These are phyloP conservation scores for Atta texana DNA, from an alignment of 1,140 invertebrate species.

Conservation along the genomic window DNA sequence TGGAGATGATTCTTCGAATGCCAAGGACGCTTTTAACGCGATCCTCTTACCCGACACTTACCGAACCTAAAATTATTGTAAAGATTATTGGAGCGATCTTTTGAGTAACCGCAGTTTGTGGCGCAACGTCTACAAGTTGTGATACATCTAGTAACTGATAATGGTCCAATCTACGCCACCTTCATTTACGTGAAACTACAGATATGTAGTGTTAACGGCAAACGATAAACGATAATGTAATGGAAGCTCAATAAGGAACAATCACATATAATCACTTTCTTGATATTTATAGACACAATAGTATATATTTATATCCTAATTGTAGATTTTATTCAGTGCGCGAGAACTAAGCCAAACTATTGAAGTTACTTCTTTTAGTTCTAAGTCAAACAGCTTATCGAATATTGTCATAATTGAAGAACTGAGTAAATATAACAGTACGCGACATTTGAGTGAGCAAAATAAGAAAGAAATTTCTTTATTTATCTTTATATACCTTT, in stretches of 20 bases:
- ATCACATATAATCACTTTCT: not conserved
- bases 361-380: not conserved
- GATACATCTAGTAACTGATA: conserved; percentile 45
- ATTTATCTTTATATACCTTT: not conserved
- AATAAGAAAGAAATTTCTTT: not conserved
- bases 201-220: not conserved
- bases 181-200: conserved; percentile 22
- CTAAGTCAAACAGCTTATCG: too few species aligned
- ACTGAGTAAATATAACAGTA: not conserved
- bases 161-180: conserved; percentile 17
- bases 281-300: conserved; percentile 17
- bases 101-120: conserved; percentile 60
- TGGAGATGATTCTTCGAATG: conserved; percentile 59
- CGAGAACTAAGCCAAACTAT: not conserved
- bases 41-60: conserved; percentile 57
- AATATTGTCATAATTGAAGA: not conserved
- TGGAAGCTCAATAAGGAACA: conserved; percentile 3
- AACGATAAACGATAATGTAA: conserved; percentile 33
- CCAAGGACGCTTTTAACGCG: conserved; percentile 62
- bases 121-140: conserved; percentile 33
- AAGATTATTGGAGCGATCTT: conserved; percentile 48
- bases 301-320: not conserved
- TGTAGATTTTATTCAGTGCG: not conserved
- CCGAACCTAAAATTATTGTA: conserved; percentile 63
- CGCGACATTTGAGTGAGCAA: not conserved